These are phyloP conservation scores for Bombyx mori DNA, from an alignment of 1,140 invertebrate species.

Conservation along the genomic window ASM3026992v2 NC_085125.1:8046001-8046500, in stretches of 20 bases:
- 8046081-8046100: constrained; percentile 73
- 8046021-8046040: constrained; percentile 76
- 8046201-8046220: background rate
- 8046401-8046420: too few relatives aligned
- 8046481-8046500: too few relatives aligned
- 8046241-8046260: background rate
- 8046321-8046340: too few relatives aligned
- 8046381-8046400: too few relatives aligned
- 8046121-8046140: constrained; percentile 76
- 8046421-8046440: too few relatives aligned
- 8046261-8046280: constrained; percentile 1
- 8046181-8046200: constrained; percentile 30
- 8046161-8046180: constrained; percentile 73
- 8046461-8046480: too few relatives aligned
- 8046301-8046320: too few relatives aligned
- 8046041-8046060: constrained; percentile 79
- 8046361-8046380: too few relatives aligned
- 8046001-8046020: constrained; percentile 80
- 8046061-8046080: constrained; percentile 73
- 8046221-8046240: background rate
- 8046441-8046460: too few relatives aligned
- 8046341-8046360: too few relatives aligned
- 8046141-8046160: constrained; percentile 74
- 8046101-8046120: constrained; percentile 74
- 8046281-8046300: constrained; percentile 9